Percentiles rank a stretch among this genome's conserved stretches.
These are phyloP conservation scores for Neoitamus cyanurus DNA, from an alignment of 2,888 invertebrate species.

Conservation along the genomic window DNA sequence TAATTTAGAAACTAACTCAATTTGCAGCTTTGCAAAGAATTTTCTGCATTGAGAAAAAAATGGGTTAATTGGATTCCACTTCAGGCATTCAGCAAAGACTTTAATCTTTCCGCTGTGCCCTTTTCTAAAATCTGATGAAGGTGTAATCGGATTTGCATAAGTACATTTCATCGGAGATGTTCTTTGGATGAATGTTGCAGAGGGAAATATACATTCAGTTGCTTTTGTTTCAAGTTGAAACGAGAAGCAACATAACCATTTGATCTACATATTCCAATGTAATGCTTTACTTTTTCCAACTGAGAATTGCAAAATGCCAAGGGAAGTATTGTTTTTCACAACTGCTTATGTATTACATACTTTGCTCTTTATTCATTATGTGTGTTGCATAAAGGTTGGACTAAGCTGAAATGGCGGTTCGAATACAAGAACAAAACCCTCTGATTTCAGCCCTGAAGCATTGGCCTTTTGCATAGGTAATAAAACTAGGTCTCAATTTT, in stretches of 20 bases:
- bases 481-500: too few relatives aligned
- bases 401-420: too few relatives aligned
- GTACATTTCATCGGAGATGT: not conserved
- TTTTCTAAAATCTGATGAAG: not conserved
- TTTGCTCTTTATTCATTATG: too few relatives aligned
- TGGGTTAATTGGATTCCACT: not conserved
- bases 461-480: too few relatives aligned
- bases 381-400: too few relatives aligned
- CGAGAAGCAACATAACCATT: not conserved
- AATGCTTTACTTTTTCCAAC: too few relatives aligned
- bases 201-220: too few relatives aligned
- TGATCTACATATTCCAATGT: not conserved
- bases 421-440: too few relatives aligned
- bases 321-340: too few relatives aligned
- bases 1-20: not conserved
- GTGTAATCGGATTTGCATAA: not conserved
- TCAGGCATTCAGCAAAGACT: not conserved
- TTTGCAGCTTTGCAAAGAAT: not conserved
- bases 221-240: not conserved
- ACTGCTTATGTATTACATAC: too few relatives aligned
- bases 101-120: not conserved
- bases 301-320: too few relatives aligned
- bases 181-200: not conserved
- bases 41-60: not conserved
- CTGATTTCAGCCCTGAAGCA: too few relatives aligned